Conservation (phyloP, 2,888 invertebrate species). For the Busseola fusca region DNA sequence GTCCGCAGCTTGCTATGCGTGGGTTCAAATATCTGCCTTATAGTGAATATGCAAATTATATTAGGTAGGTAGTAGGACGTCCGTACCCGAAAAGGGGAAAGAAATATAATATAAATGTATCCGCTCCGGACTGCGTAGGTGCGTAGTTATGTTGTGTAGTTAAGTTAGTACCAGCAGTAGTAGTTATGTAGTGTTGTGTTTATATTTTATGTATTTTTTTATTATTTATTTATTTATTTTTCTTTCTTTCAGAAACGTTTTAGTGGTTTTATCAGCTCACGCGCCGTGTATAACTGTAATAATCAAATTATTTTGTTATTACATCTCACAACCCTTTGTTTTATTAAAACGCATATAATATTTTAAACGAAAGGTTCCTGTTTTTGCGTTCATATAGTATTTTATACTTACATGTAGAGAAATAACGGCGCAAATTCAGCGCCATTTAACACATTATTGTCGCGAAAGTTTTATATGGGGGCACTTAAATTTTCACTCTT, state of each 20-base stretch:
- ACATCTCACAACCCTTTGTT: slow-evolving; percentile 48
- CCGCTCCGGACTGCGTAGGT: slow-evolving; percentile 80
- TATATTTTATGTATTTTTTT: no score
- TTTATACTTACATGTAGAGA: slow-evolving; percentile 38
- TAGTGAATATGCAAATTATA: slow-evolving; percentile 81
- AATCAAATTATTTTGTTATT: slow-evolving; percentile 54
- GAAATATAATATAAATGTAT: slow-evolving; percentile 83
- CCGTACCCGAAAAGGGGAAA: slow-evolving; percentile 85
- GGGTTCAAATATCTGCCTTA: slow-evolving; percentile 74
- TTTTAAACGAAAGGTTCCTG: slow-evolving; percentile 27
- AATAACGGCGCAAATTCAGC: slow-evolving; percentile 64
- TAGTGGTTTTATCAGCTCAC: slow-evolving; percentile 49
- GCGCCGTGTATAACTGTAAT: slow-evolving; percentile 29
- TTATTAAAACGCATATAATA: slow-evolving; percentile 37
- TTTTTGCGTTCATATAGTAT: slow-evolving; percentile 44
- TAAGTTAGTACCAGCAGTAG: no score
- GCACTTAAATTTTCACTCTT: slow-evolving; percentile 63
- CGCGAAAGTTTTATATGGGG: slow-evolving; percentile 64
- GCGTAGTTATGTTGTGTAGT: no score
- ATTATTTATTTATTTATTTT: no score
- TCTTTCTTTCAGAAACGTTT: no score
- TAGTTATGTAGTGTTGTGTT: slow-evolving; percentile 44
- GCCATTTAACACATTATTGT: slow-evolving; percentile 62
- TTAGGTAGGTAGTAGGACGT: slow-evolving; percentile 82
- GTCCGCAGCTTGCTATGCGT: slow-evolving; percentile 66